These are phyloP conservation scores for Panulirus ornatus DNA, from an alignment of 1,140 invertebrate species.

Conservation along the genomic window DNA sequence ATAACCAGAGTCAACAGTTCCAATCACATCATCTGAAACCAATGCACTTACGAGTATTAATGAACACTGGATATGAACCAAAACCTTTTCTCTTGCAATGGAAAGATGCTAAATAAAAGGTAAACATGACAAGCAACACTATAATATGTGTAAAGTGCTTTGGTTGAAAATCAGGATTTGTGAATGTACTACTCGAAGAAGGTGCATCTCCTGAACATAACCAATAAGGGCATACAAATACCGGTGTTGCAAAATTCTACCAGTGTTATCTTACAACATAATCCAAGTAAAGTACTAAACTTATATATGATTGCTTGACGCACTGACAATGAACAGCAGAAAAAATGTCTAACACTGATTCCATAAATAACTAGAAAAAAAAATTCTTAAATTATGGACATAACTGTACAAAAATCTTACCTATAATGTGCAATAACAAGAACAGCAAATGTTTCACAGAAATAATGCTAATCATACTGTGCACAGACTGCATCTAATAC, in stretches of 20 bases:
- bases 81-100: background rate
- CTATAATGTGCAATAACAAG: background rate
- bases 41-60: no score
- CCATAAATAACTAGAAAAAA: background rate
- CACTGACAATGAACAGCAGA: background rate
- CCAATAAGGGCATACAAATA: background rate
- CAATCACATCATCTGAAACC: background rate
- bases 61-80: background rate
- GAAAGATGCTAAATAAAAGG: no score
- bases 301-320: slow-evolving; percentile 4
- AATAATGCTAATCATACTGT: slow-evolving; percentile 36
- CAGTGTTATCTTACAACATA: slow-evolving; percentile 17
- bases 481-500: slow-evolving; percentile 39
- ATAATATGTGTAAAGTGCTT: background rate
- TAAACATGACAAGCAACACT: background rate
- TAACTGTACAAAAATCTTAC: slow-evolving; percentile 11
- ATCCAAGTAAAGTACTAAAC: background rate
- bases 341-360: background rate
- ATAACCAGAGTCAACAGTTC: background rate
- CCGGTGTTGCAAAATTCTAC: background rate
- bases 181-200: background rate
- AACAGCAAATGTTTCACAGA: slow-evolving; percentile 20
- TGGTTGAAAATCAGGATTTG: background rate
- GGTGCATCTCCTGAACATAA: background rate
- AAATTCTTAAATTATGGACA: background rate